These are phyloP conservation scores for Chamaetylas fuelleborni DNA, from an alignment of 2,113 vertebrate genomes.

Conservation along the genomic window DNA sequence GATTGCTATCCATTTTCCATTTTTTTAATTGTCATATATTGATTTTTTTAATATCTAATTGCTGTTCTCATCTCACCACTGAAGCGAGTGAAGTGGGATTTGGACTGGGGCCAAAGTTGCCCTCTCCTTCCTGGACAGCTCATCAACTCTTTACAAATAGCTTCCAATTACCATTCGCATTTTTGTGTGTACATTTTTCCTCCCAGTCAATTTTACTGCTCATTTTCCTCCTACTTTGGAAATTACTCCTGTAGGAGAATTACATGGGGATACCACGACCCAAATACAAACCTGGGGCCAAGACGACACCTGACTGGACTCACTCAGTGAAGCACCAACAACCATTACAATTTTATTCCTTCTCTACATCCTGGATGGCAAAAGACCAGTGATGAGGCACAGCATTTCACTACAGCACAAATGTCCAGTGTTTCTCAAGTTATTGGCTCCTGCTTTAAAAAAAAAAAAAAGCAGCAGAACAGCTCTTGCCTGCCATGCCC, in stretches of 20 bases:
- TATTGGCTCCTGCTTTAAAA: not conserved
- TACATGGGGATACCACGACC: not conserved
- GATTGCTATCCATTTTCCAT: slow-evolving; percentile 32
- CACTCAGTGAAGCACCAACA: not conserved
- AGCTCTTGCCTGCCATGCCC: not conserved
- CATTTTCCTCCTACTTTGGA: not conserved
- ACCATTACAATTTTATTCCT: not conserved
- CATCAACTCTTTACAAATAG: slow-evolving; percentile 53
- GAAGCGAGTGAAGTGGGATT: slow-evolving; percentile 38
- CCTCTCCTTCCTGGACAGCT: slow-evolving; percentile 54
- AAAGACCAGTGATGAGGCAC: not conserved
- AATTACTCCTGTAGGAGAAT: not conserved
- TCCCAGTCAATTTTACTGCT: slow-evolving; percentile 16
- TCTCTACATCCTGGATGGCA: not conserved
- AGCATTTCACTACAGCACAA: not conserved
- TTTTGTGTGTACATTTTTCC: not conserved
- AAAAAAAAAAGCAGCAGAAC: not conserved
- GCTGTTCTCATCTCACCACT: slow-evolving; percentile 47
- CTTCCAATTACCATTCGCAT: not conserved
- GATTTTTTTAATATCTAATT: slow-evolving; percentile 61
- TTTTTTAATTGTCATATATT: slow-evolving; percentile 53
- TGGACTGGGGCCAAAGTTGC: slow-evolving; percentile 46
- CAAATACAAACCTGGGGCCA: not conserved
- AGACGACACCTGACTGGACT: not conserved
- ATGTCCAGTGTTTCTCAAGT: not conserved